Conservation (phyloP, 1,140 invertebrate genomes). For the Heliothis subflexa region DNA sequence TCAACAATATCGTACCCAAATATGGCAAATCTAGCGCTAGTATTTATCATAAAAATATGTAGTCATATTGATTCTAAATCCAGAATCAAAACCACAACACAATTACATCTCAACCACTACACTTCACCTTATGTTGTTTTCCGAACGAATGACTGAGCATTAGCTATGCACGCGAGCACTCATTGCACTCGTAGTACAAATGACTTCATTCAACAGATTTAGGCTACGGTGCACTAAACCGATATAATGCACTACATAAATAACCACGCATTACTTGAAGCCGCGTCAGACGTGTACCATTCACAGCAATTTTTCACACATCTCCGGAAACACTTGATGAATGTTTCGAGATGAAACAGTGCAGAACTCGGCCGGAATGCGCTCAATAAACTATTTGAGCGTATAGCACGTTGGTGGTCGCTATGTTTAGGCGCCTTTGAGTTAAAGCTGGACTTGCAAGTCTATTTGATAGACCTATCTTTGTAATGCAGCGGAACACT, state of each 20-base stretch:
- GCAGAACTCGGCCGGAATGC: conserved; percentile 29
- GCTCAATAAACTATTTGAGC: conserved; percentile 38
- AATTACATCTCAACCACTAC: too few species aligned
- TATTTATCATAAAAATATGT: too few species aligned
- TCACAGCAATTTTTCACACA: conserved; percentile 35
- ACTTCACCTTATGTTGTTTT: too few species aligned
- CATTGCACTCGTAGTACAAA: not conserved
- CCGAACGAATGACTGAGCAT: too few species aligned
- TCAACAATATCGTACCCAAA: too few species aligned
- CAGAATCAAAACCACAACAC: too few species aligned
- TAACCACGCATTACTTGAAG: too few species aligned
- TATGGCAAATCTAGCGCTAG: too few species aligned
- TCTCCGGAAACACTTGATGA: conserved; percentile 22
- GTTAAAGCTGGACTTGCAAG: conserved; percentile 12
- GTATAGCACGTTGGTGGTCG: conserved; percentile 22
- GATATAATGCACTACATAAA: not conserved
- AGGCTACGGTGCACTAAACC: not conserved
- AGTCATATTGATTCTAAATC: too few species aligned
- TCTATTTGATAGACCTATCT: conserved; percentile 23
- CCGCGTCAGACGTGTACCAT: not conserved
- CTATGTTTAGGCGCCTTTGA: conserved; percentile 32
- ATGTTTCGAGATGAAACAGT: conserved; percentile 37
- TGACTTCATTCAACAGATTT: not conserved
- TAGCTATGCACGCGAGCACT: too few species aligned
- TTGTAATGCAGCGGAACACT: not conserved